These are phyloP conservation scores for Sternotherus odoratus DNA, from an alignment of 2,797 vertebrate genomes.

Conservation along the genomic window DNA sequence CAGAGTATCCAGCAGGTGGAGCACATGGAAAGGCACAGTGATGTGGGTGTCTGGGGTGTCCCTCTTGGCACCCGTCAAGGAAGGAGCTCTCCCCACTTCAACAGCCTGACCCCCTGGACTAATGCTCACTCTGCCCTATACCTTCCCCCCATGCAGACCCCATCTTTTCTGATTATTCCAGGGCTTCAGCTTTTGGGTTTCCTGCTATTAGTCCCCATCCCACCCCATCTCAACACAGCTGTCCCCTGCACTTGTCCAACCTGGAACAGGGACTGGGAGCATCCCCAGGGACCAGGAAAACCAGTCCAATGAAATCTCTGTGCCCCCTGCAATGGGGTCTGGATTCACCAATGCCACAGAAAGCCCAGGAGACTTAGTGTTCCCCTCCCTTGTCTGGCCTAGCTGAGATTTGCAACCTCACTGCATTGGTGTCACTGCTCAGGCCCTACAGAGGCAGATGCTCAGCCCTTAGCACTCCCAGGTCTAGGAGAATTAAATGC, in stretches of 20 bases:
- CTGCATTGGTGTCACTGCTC: background rate
- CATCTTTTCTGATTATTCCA: background rate
- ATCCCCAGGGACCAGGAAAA: background rate
- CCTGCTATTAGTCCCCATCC: background rate
- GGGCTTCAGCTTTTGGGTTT: background rate
- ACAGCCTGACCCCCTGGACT: background rate
- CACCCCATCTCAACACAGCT: background rate
- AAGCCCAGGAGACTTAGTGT: background rate
- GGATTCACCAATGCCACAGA: background rate
- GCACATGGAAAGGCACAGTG: background rate
- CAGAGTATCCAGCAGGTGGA: background rate
- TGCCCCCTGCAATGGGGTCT: background rate
- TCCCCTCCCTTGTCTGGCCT: background rate
- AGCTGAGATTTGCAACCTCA: background rate
- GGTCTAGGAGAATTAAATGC: background rate
- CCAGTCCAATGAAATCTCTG: fast-evolving
- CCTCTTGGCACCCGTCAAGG: background rate
- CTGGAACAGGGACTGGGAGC: background rate
- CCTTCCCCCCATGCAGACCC: background rate
- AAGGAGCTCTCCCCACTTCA: background rate
- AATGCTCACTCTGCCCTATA: background rate
- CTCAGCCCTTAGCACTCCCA: background rate
- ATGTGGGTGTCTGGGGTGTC: background rate
- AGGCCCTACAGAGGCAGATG: background rate
- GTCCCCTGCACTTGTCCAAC: fast-evolving